Evolutionary conservation across 2,797 vertebrate genomes (phyloP).

Genomic region (Brachymystax lenok): DNA sequence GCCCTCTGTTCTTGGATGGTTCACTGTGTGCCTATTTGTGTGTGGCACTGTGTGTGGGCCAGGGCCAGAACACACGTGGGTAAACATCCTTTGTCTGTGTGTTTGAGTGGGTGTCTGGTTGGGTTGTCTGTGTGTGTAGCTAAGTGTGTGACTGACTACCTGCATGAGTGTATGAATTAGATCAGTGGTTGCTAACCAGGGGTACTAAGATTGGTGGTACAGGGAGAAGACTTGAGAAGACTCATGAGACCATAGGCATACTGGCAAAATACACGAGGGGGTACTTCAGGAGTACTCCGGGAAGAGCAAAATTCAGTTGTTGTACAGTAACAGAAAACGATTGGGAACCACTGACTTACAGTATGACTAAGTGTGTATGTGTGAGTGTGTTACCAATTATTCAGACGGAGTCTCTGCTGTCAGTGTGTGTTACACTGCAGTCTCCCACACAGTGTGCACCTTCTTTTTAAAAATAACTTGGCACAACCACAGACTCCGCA

Average conservation of each 20-base stretch:
- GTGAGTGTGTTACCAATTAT: conserved; percentile 11
- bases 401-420: conserved; percentile 14
- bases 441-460: conserved; percentile 12
- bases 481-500: conserved; percentile 17
- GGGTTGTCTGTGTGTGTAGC: background rate
- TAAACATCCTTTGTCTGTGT: background rate
- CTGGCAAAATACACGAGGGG: no score
- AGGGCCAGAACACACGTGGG: background rate
- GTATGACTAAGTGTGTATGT: background rate
- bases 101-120: background rate
- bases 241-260: no score
- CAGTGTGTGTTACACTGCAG: background rate
- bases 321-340: no score
- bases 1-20: background rate
- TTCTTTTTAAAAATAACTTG: conserved; percentile 32
- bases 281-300: no score
- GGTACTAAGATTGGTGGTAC: no score
- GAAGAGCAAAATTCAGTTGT: no score
- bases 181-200: no score
- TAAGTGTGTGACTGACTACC: background rate
- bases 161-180: background rate
- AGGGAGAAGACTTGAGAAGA: no score
- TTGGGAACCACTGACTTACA: no score
- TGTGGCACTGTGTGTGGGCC: background rate
- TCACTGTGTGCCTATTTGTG: background rate